phyloP scores from a whole-genome alignment of 2,113 vertebrate genomes.

The Triplophysa siluroides region DNA sequence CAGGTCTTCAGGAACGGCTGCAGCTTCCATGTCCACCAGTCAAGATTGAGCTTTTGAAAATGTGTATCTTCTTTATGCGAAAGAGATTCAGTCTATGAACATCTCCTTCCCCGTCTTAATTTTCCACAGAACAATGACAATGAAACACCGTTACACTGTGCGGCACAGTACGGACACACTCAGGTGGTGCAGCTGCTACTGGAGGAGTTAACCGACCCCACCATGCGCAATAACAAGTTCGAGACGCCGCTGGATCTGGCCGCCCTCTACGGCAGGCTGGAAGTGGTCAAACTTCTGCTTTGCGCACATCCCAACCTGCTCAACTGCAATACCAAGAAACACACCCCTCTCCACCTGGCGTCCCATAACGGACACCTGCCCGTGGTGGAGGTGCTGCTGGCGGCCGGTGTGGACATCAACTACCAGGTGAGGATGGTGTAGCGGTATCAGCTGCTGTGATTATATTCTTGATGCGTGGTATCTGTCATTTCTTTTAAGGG shows the following conservation, averaged over 20 bases:
- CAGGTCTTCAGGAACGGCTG: background rate
- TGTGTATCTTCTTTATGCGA: background rate
- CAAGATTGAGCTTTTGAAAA: background rate
- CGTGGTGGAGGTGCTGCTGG: constrained; percentile 91
- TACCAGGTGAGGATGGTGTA: constrained; percentile 81
- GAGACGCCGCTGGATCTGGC: constrained; percentile 97
- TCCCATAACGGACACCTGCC: constrained; percentile 91
- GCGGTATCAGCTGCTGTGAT: too few species aligned
- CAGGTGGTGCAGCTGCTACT: constrained; percentile 91
- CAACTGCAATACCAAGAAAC: constrained; percentile 92
- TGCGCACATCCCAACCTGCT: constrained; percentile 94
- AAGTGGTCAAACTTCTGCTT: constrained; percentile 94
- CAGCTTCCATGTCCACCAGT: background rate
- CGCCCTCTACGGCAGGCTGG: constrained; percentile 91
- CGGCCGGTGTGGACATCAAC: constrained; percentile 96
- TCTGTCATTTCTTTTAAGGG: too few species aligned
- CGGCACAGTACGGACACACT: constrained; percentile 94
- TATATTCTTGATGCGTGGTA: too few species aligned
- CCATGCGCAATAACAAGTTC: constrained; percentile 97
- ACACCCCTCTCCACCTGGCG: constrained; percentile 93
- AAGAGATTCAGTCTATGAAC: background rate
- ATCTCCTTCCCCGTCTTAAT: background rate
- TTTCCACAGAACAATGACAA: constrained; percentile 92
- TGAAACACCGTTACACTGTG: constrained; percentile 95
- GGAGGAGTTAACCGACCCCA: constrained; percentile 97